phyloP scores from a whole-genome alignment of 2,888 invertebrate species.

The Oscheius sp. region DNA sequence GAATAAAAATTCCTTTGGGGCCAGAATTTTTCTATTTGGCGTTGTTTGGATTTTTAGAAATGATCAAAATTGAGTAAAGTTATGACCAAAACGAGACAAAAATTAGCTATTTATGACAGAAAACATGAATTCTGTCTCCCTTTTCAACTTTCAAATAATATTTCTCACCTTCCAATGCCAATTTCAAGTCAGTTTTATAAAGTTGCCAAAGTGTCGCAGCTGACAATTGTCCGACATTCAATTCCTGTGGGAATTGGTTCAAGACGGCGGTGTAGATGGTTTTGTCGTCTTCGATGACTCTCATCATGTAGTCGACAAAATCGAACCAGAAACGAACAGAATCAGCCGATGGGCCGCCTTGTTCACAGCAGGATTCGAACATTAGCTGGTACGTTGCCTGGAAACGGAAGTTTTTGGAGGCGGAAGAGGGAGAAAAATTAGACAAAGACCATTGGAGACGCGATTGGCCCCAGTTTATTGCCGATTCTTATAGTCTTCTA shows the following conservation, averaged over 20 bases:
- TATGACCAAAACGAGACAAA: too few relatives aligned
- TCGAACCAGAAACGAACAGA: conserved; percentile 71
- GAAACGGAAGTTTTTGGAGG: background rate
- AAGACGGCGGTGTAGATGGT: conserved; percentile 97
- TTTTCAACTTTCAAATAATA: background rate
- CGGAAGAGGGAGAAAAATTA: too few relatives aligned
- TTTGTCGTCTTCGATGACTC: conserved; percentile 98
- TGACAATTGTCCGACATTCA: conserved; percentile 96
- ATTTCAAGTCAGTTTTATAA: conserved; percentile 91
- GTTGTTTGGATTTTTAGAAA: too few relatives aligned
- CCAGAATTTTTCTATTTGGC: too few relatives aligned
- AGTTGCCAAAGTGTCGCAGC: conserved; percentile 97
- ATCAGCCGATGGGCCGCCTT: conserved; percentile 58
- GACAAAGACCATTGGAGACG: too few relatives aligned
- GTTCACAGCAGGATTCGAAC: conserved; percentile 97
- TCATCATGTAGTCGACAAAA: conserved; percentile 80
- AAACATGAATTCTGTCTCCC: background rate
- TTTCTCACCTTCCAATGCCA: conserved; percentile 84
- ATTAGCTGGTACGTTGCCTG: conserved; percentile 98
- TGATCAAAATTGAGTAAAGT: too few relatives aligned
- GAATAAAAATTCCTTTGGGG: too few relatives aligned
- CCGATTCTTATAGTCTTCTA: too few relatives aligned
- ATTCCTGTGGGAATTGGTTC: conserved; percentile 85
- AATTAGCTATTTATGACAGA: too few relatives aligned
- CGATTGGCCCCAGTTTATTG: too few relatives aligned